Base-by-base conservation (phyloP, 2,888 invertebrate genomes). In the Netelia melanura region DNA sequence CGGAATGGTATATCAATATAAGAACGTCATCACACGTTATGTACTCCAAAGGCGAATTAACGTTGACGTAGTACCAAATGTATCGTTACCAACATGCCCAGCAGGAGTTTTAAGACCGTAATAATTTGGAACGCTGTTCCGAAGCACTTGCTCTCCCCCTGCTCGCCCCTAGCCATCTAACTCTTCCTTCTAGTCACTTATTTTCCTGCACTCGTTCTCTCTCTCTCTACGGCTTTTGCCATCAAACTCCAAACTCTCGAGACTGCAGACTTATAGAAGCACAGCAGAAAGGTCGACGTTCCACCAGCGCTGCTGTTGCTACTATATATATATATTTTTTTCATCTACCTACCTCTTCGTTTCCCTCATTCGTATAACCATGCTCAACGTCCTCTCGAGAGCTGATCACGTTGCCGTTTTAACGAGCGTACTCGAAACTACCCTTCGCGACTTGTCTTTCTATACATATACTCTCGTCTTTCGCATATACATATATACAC, bases 261-360 rank as follows among this genome's bases (percentile, higher is more conserved):
- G 70, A 77, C 72, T 74, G 3, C 14, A 87, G 89, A 89, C 87
- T 85, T 71, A 82, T 83, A 84, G 83, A 88, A 87, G 86, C 86
- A 81, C 82, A 81, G 81, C 79, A 80, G 83, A 82, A 78, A 81
- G 84, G 75, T 74, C 52, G 78, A 54, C 58, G 58, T 64, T 80
- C 52, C 58, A 58, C 17, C 58, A n/a, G 3, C 8, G 54, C 21
- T 30, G 30, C 30, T 30, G 30, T 5, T 30, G 30, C 30, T 5
- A 5, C 30, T 30, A 30, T 30, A 30, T 30, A 30, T 70, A 56
- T 75, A 65, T 82, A 3, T 72, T 71, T 84, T 84, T 70, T 80
- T 44, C 17, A 17, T 17, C 17, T 17, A 62, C 58, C 62, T 75
- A 62, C 54, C 17, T 64, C 48, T 56, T 43, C 70, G 21, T 61